Percentiles rank a stretch among this genome's conserved stretches.
These are phyloP conservation scores for Myopa tessellatipennis DNA, from an alignment of 2,888 invertebrate genomes.

Conservation along the genomic window DNA sequence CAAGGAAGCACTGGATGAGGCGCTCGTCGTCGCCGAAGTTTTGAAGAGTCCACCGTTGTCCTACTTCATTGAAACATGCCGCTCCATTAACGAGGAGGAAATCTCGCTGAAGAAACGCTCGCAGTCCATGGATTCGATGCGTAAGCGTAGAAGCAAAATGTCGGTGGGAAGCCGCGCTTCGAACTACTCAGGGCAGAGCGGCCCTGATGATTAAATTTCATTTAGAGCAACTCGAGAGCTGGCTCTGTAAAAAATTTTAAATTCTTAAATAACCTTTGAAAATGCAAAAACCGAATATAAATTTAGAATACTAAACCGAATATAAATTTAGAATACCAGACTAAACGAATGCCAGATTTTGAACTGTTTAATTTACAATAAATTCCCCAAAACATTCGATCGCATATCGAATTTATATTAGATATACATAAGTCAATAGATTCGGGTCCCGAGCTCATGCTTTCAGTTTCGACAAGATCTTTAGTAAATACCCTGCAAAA, in stretches of 20 bases:
- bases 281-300: background rate
- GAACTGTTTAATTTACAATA: too few relatives aligned
- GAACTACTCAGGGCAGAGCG: constrained; percentile 1
- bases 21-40: constrained; percentile 51
- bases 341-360: too few relatives aligned
- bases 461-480: too few relatives aligned
- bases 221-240: too few relatives aligned
- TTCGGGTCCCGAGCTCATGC: too few relatives aligned
- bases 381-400: too few relatives aligned
- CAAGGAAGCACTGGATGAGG: constrained; percentile 55
- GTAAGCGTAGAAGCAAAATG: constrained; percentile 47
- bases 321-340: too few relatives aligned
- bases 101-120: constrained; percentile 56
- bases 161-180: constrained; percentile 46
- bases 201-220: background rate
- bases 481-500: too few relatives aligned
- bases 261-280: background rate
- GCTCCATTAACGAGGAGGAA: constrained; percentile 56
- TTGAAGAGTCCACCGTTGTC: constrained; percentile 53
- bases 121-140: constrained; percentile 50
- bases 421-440: too few relatives aligned
- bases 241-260: too few relatives aligned
- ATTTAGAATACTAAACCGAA: too few relatives aligned
- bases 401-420: too few relatives aligned
- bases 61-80: constrained; percentile 57